Evolutionary conservation across 2,113 vertebrate genomes (phyloP).

Genomic region (Argyrosomus japonicus): DNA sequence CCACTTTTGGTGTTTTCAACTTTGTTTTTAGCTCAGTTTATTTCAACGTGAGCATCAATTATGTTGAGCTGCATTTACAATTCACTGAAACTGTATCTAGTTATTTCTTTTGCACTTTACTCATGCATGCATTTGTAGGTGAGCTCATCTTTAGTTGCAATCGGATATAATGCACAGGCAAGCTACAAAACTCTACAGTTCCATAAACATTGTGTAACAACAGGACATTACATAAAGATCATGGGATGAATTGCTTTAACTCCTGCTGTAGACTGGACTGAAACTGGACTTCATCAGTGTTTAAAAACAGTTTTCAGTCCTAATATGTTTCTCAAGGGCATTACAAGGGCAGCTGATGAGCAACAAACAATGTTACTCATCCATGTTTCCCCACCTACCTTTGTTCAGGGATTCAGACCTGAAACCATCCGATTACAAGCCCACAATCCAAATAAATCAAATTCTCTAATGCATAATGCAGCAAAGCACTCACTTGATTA

Average conservation of each 20-base stretch:
- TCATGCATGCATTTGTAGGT: not conserved
- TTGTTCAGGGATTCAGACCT: constrained; percentile 30
- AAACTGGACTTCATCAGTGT: not conserved
- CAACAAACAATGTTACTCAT: not conserved
- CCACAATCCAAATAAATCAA: constrained; percentile 70
- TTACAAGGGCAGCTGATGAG: constrained; percentile 7
- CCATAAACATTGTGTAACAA: not conserved
- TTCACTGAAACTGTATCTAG: not conserved
- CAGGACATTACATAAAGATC: not conserved
- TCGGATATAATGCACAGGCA: not conserved
- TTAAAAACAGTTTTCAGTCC: constrained; percentile 1
- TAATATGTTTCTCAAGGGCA: constrained; percentile 24
- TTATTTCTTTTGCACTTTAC: not conserved
- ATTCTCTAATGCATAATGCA: constrained; percentile 71
- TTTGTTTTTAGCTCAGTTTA: not conserved
- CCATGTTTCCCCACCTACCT: not conserved
- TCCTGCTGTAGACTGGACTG: not conserved
- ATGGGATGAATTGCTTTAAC: not conserved
- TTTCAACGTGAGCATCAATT: not conserved
- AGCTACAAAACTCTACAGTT: not conserved
- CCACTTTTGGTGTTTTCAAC: constrained; percentile 6
- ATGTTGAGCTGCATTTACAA: not conserved
- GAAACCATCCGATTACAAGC: constrained; percentile 41
- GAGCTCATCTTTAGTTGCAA: not conserved
- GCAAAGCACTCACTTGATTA: constrained; percentile 75